Percentiles rank a stretch among this genome's conserved stretches.
Conservation (phyloP, 2,113 vertebrate genomes). For the Pandion haliaetus region DNA sequence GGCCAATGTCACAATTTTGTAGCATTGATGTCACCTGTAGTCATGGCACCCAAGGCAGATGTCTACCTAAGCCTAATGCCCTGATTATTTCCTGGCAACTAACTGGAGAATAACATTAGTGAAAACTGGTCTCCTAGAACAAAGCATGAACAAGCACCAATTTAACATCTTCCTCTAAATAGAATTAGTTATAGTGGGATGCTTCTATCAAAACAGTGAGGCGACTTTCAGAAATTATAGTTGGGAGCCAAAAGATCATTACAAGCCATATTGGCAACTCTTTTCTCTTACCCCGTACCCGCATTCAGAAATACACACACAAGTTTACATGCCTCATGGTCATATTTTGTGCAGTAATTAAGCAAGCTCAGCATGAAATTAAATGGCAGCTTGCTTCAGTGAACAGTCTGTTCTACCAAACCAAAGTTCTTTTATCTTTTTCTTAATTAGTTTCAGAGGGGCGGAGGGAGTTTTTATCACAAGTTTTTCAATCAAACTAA, state of each 20-base stretch:
- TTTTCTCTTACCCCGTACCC: neutral
- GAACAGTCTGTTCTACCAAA: slow-evolving; percentile 68
- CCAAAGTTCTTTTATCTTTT: slow-evolving; percentile 73
- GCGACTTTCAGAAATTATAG: slow-evolving; percentile 13
- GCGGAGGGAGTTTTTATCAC: slow-evolving; percentile 65
- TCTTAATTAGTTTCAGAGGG: slow-evolving; percentile 78
- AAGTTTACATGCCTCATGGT: slow-evolving; percentile 61
- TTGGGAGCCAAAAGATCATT: slow-evolving; percentile 55
- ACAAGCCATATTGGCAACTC: slow-evolving; percentile 40
- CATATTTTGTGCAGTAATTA: slow-evolving; percentile 75
- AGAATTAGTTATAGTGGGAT: neutral
- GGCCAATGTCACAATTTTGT: neutral
- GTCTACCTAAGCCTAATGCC: neutral
- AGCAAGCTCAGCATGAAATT: slow-evolving; percentile 80
- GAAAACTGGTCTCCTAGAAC: neutral
- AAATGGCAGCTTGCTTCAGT: slow-evolving; percentile 72
- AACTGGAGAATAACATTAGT: neutral
- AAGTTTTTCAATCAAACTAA: slow-evolving; percentile 73
- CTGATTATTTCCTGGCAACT: slow-evolving; percentile 12
- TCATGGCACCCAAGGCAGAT: neutral
- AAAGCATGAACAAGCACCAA: neutral
- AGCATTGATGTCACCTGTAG: neutral
- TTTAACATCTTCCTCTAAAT: neutral
- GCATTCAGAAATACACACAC: neutral
- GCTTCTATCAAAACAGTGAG: slow-evolving; percentile 15